These are phyloP conservation scores for Epiblema foenella DNA, from an alignment of 2,888 invertebrate species.

Conservation along the genomic window DNA sequence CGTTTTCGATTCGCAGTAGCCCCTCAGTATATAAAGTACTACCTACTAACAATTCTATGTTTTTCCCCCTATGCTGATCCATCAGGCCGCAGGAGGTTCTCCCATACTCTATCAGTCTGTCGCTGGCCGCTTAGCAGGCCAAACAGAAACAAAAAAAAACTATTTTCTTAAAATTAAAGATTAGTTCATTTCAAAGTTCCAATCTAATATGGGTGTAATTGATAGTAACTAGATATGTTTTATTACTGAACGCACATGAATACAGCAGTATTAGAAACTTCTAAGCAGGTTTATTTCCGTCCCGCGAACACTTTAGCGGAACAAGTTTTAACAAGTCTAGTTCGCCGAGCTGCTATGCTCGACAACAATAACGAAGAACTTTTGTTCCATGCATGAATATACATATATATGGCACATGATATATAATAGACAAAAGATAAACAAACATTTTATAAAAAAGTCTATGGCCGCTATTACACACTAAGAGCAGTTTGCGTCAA, in stretches of 20 bases:
- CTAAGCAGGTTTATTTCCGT: constrained; percentile 40
- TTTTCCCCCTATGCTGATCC: too few species aligned
- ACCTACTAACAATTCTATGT: too few species aligned
- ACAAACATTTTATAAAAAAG: neutral
- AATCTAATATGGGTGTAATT: neutral
- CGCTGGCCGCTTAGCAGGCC: too few species aligned
- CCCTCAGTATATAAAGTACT: too few species aligned
- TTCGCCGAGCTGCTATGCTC: constrained; percentile 15
- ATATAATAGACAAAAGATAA: neutral
- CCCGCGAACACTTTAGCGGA: neutral
- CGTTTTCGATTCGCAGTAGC: too few species aligned
- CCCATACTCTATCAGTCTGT: too few species aligned
- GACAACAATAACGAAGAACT: constrained; percentile 28
- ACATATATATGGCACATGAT: neutral
- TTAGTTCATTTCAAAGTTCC: neutral
- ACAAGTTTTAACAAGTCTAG: constrained; percentile 40
- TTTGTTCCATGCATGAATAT: constrained; percentile 6
- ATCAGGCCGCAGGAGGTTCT: too few species aligned
- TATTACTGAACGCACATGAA: neutral
- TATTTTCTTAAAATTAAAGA: too few species aligned
- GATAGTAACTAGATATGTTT: neutral
- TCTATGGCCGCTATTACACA: too few species aligned
- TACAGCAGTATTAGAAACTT: constrained; percentile 32
- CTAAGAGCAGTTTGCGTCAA: too few species aligned
- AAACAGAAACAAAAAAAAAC: too few species aligned